phyloP scores from a whole-genome alignment of 2,113 vertebrate species.

The Daubentonia madagascariensis region DNA sequence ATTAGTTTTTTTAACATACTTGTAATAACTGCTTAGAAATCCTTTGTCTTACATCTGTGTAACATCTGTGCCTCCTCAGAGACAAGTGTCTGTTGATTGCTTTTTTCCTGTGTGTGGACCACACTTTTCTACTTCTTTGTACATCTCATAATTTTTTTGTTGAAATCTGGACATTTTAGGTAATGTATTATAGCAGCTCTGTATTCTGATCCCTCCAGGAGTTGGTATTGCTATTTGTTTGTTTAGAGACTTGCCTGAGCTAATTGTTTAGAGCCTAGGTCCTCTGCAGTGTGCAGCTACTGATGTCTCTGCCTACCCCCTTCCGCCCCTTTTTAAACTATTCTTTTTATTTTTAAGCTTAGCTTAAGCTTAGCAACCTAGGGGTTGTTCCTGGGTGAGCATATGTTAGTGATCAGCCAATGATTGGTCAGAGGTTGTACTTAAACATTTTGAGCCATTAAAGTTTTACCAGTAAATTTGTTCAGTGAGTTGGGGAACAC shows the following conservation, averaged over 20 bases:
- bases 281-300: background rate
- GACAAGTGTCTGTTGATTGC: background rate
- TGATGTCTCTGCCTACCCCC: background rate
- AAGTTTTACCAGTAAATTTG: background rate
- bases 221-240: background rate
- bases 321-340: background rate
- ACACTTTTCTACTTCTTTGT: background rate
- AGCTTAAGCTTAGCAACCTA: background rate
- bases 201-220: background rate
- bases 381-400: background rate
- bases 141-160: background rate
- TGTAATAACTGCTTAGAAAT: background rate
- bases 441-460: too few relatives aligned
- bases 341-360: background rate
- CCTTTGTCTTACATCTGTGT: background rate
- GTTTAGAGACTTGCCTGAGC: background rate
- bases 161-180: background rate
- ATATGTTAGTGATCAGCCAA: background rate
- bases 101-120: background rate
- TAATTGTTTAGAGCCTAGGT: background rate
- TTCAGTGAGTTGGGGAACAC: background rate
- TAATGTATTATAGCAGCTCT: background rate
- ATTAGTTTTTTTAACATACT: background rate
- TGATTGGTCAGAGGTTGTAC: background rate
- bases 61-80: background rate